phyloP scores from a whole-genome alignment of 1,140 invertebrate genomes.

The Metaphire vulgaris region DNA sequence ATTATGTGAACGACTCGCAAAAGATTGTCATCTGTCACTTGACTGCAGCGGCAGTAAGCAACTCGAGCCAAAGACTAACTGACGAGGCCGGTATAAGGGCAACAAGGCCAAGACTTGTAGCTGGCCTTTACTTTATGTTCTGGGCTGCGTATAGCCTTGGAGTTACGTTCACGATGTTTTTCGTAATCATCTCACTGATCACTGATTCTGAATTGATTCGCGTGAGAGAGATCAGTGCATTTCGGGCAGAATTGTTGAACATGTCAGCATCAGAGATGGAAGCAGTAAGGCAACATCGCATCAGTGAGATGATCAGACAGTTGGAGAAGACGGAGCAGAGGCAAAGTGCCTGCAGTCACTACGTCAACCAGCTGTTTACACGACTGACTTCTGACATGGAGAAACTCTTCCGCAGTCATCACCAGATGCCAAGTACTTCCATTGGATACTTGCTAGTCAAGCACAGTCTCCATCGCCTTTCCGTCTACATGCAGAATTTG shows the following conservation, averaged over 20 bases:
- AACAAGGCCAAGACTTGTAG: background rate
- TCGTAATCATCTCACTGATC: slow-evolving; percentile 24
- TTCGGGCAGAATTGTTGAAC: slow-evolving; percentile 20
- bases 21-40: no score
- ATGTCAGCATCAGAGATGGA: background rate
- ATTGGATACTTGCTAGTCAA: background rate
- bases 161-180: slow-evolving; percentile 29
- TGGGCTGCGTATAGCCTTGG: slow-evolving; percentile 22
- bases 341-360: slow-evolving; percentile 28
- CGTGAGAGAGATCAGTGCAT: slow-evolving; percentile 9
- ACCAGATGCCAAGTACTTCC: background rate
- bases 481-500: background rate
- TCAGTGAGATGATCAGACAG: slow-evolving; percentile 17
- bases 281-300: slow-evolving; percentile 7
- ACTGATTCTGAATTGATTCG: background rate
- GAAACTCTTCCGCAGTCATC: background rate
- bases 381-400: slow-evolving; percentile 20
- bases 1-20: no score
- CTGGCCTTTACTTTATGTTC: slow-evolving; percentile 12
- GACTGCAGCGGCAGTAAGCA: no score
- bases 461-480: background rate
- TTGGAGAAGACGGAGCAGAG: slow-evolving; percentile 9
- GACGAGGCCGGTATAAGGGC: no score
- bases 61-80: no score
- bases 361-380: slow-evolving; percentile 23